Conservation (phyloP, 2,113 vertebrate genomes). For the Herpailurus yagouaroundi region DNA sequence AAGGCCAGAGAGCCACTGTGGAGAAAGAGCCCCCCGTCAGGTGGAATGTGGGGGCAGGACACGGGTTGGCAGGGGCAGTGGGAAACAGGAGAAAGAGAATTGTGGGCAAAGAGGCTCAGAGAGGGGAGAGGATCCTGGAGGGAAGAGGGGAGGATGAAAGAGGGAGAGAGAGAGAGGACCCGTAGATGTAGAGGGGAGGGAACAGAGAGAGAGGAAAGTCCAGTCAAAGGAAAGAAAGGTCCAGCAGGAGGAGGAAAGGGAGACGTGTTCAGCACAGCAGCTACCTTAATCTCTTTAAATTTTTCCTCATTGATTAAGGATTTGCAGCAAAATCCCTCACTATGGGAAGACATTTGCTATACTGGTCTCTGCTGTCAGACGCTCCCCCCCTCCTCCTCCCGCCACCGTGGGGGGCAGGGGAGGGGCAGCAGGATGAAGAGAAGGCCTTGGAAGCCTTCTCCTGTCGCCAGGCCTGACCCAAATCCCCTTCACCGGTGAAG, state of each 20-base stretch:
- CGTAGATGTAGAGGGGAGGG: background rate
- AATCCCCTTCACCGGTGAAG: no score
- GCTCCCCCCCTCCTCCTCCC: no score
- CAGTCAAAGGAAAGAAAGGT: background rate
- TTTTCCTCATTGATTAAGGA: slow-evolving; percentile 74
- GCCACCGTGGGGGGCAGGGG: background rate
- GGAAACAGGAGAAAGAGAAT: background rate
- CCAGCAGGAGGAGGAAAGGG: background rate
- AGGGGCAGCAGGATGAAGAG: background rate
- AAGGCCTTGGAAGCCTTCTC: background rate
- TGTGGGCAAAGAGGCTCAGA: background rate
- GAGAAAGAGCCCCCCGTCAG: background rate
- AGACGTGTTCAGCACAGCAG: background rate
- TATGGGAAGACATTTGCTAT: slow-evolving; percentile 59
- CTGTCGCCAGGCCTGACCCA: background rate
- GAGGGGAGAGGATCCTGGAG: background rate
- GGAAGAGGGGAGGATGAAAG: no score
- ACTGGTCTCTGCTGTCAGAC: background rate
- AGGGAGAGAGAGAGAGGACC: background rate
- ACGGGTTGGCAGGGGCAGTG: accelerated
- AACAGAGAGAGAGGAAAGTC: background rate
- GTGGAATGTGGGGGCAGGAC: background rate
- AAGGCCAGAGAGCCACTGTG: background rate
- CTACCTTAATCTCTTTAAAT: slow-evolving; percentile 79
- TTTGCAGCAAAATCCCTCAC: slow-evolving; percentile 72